These are phyloP conservation scores for Archocentrus centrarchus DNA, from an alignment of 2,113 vertebrate genomes.

Conservation along the genomic window DNA sequence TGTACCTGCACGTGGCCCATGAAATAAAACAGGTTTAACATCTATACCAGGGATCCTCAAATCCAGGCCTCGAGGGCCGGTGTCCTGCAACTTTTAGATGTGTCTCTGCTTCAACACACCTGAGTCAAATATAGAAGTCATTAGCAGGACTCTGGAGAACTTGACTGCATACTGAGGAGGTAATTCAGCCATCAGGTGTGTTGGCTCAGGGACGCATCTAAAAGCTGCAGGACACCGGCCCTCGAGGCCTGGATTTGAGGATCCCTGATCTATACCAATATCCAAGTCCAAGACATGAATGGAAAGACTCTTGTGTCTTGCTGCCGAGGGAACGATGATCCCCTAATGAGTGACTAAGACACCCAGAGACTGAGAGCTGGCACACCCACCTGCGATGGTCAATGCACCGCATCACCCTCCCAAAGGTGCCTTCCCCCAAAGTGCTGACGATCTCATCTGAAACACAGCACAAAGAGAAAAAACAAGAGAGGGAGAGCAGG, in stretches of 20 bases:
- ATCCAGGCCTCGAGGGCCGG: too few relatives aligned
- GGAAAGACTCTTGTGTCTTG: not conserved
- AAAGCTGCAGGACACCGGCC: too few relatives aligned
- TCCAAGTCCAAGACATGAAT: not conserved
- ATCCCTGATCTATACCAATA: not conserved
- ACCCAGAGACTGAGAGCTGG: not conserved
- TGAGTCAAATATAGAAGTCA: too few relatives aligned
- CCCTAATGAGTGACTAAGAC: not conserved
- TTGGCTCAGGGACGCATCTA: too few relatives aligned
- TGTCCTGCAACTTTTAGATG: too few relatives aligned
- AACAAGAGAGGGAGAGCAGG: conserved; percentile 49
- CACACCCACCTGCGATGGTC: conserved; percentile 91
- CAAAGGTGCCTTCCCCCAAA: conserved; percentile 95
- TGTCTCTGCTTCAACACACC: too few relatives aligned
- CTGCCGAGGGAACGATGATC: not conserved
- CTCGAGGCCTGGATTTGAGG: too few relatives aligned
- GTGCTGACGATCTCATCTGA: conserved; percentile 97
- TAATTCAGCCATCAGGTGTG: too few relatives aligned
- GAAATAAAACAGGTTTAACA: not conserved
- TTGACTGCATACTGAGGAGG: too few relatives aligned
- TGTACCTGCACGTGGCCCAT: not conserved
- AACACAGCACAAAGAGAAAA: conserved; percentile 73
- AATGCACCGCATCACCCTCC: conserved; percentile 93
- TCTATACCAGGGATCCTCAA: not conserved
- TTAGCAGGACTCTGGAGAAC: too few relatives aligned